Conservation (phyloP, 2,797 vertebrate species). For the Alcedo atthis region DNA sequence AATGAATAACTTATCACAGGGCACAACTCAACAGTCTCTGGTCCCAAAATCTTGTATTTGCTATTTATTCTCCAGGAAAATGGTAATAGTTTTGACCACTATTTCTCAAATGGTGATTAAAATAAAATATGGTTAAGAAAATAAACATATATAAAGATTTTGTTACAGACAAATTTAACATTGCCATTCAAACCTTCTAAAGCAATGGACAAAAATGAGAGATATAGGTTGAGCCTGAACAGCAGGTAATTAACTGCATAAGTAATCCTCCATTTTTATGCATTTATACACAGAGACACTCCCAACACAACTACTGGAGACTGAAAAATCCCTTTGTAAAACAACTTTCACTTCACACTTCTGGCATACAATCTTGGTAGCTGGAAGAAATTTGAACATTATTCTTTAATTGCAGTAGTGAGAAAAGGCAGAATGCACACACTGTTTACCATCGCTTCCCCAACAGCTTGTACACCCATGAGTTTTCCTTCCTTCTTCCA, state of each 20-base stretch:
- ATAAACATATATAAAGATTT: background rate
- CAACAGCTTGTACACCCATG: background rate
- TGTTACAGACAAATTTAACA: background rate
- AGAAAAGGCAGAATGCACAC: background rate
- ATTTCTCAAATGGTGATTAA: background rate
- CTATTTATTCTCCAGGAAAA: background rate
- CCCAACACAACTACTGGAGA: background rate
- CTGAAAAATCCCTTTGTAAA: background rate
- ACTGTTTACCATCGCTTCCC: background rate
- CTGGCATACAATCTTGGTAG: background rate
- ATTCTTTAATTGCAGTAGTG: background rate
- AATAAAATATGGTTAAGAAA: background rate
- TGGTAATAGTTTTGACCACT: background rate
- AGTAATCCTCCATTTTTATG: conserved; percentile 19
- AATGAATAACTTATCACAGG: background rate
- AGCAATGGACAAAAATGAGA: conserved; percentile 3
- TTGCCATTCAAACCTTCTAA: background rate
- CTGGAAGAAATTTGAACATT: background rate
- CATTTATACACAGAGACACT: background rate
- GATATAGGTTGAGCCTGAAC: background rate
- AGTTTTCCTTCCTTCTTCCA: background rate
- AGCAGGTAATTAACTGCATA: background rate
- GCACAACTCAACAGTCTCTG: background rate
- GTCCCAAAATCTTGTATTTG: background rate
- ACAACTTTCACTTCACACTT: background rate